Conservation (phyloP, 1,140 invertebrate genomes). For the Pachyrhynchus sulphureomaculatus region DNA sequence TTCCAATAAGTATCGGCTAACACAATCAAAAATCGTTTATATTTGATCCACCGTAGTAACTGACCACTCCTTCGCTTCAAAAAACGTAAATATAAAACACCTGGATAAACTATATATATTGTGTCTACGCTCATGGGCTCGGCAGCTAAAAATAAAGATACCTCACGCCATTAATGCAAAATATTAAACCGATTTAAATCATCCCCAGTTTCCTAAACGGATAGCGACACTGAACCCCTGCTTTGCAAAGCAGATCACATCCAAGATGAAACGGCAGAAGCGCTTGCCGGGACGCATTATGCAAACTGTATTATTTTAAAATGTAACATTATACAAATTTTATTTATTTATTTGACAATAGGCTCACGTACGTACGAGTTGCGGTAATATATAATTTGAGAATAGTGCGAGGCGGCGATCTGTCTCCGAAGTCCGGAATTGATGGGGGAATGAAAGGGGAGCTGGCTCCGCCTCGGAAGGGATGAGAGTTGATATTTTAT, state of each 20-base stretch:
- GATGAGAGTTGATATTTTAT: conserved; percentile 27
- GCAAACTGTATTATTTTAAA: conserved; percentile 52
- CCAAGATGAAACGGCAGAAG: conserved; percentile 40
- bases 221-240: background rate
- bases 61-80: too few species aligned
- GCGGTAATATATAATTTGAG: conserved; percentile 52
- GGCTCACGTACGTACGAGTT: conserved; percentile 49
- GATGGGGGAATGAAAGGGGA: conserved; percentile 32
- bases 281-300: conserved; percentile 45
- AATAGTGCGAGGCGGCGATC: conserved; percentile 50
- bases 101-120: too few species aligned
- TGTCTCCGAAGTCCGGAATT: conserved; percentile 43
- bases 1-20: too few species aligned
- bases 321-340: conserved; percentile 52
- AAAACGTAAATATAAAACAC: too few species aligned
- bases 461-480: conserved; percentile 19
- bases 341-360: conserved; percentile 55
- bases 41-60: too few species aligned
- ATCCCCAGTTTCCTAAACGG: too few species aligned
- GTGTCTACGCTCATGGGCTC: too few species aligned
- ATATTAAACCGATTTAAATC: too few species aligned
- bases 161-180: too few species aligned
- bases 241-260: conserved; percentile 47
- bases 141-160: too few species aligned
- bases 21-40: too few species aligned